phyloP scores from a whole-genome alignment of 2,888 invertebrate genomes.

The Aphidius colemani region DNA sequence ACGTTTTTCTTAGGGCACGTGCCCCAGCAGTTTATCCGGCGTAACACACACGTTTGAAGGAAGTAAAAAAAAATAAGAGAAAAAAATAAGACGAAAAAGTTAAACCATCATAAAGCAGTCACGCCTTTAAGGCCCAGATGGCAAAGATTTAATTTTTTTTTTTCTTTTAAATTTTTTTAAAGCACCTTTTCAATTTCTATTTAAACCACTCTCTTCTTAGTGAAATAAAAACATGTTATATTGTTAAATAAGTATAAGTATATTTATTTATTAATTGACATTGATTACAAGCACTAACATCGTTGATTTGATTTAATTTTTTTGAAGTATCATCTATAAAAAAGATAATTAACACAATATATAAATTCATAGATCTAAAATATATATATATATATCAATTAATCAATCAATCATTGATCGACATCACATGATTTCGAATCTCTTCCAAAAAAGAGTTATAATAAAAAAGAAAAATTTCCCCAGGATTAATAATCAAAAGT shows the following conservation, averaged over 20 bases:
- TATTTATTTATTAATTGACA: slow-evolving; percentile 12
- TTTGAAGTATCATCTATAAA: not conserved
- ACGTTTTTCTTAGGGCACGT: too few species aligned
- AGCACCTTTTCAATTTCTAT: slow-evolving; percentile 9
- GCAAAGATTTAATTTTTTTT: slow-evolving; percentile 7
- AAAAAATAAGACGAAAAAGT: slow-evolving; percentile 20
- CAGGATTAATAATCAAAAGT: not conserved
- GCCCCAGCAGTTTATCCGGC: slow-evolving; percentile 21
- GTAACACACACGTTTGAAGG: slow-evolving; percentile 21
- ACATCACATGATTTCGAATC: too few species aligned
- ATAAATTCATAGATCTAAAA: too few species aligned
- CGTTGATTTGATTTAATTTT: slow-evolving; percentile 7
- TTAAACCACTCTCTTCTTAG: not conserved
- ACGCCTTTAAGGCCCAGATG: slow-evolving; percentile 29
- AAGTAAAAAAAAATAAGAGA: slow-evolving; percentile 18
- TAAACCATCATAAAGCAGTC: slow-evolving; percentile 22
- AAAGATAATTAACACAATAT: too few species aligned
- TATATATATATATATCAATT: too few species aligned
- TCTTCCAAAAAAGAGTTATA: too few species aligned
- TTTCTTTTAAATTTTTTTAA: slow-evolving; percentile 16
- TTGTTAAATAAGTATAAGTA: too few species aligned
- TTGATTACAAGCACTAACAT: slow-evolving; percentile 9
- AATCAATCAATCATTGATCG: too few species aligned
- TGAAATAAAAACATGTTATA: too few species aligned
- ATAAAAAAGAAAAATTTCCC: too few species aligned